phyloP scores from a whole-genome alignment of 1,140 invertebrate species.

The Drosophila leontia region DNA sequence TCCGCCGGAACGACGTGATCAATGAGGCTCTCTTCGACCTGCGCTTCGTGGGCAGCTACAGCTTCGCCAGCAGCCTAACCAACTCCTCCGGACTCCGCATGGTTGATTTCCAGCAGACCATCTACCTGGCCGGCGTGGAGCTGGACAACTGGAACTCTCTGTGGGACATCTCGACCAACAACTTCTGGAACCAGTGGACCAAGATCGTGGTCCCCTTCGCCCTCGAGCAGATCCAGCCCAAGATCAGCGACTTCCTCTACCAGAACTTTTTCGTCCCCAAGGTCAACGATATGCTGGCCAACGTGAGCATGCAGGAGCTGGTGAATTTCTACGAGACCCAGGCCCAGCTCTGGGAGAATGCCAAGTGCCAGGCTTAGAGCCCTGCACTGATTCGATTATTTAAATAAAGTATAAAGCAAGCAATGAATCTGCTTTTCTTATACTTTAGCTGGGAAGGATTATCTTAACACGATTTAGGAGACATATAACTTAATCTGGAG shows the following conservation, averaged over 20 bases:
- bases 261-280: conserved; percentile 34
- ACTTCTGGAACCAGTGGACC: conserved; percentile 43
- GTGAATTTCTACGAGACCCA: conserved; percentile 19
- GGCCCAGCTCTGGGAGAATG: conserved; percentile 15
- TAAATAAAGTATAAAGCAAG: conserved; percentile 5
- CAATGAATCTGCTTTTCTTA: neutral
- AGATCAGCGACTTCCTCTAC: conserved; percentile 28
- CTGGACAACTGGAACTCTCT: conserved; percentile 68
- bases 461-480: neutral
- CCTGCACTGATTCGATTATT: neutral
- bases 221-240: conserved; percentile 49
- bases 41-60: conserved; percentile 62
- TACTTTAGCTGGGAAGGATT: neutral
- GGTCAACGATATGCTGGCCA: conserved; percentile 41
- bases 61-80: conserved; percentile 34
- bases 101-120: conserved; percentile 42
- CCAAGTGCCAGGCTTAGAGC: conserved; percentile 1
- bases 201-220: conserved; percentile 15
- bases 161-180: conserved; percentile 61
- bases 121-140: conserved; percentile 52
- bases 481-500: neutral
- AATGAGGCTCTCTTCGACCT: conserved; percentile 62
- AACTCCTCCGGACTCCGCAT: conserved; percentile 52
- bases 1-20: conserved; percentile 42
- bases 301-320: conserved; percentile 50